These are phyloP conservation scores for Anolis carolinensis DNA, from an alignment of 2,113 vertebrate species.

Conservation along the genomic window DNA sequence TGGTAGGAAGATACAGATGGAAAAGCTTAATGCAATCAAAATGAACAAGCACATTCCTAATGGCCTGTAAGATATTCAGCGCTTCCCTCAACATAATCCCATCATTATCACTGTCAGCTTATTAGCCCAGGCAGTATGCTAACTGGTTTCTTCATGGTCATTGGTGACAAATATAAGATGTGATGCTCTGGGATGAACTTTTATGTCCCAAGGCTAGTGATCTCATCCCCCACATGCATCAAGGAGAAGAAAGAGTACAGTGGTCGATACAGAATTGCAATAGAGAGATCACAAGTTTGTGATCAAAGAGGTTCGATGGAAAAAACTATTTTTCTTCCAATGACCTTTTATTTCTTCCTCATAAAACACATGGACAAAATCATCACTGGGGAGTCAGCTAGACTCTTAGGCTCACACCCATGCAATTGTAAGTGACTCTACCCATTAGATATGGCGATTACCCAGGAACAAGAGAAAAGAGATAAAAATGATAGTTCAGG, in stretches of 20 bases:
- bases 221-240: background rate
- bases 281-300: background rate
- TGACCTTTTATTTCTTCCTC: slow-evolving; percentile 13
- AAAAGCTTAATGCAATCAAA: slow-evolving; percentile 29
- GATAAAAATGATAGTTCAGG: slow-evolving; percentile 8
- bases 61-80: slow-evolving; percentile 23
- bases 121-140: slow-evolving; percentile 25
- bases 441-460: slow-evolving; percentile 2
- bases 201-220: slow-evolving; percentile 5
- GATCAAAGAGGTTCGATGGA: background rate
- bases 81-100: slow-evolving; percentile 26
- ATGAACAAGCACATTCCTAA: slow-evolving; percentile 33
- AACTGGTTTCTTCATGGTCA: slow-evolving; percentile 13
- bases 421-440: background rate
- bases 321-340: background rate
- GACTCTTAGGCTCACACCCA: background rate
- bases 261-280: background rate
- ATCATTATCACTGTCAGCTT: slow-evolving; percentile 38
- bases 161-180: slow-evolving; percentile 27
- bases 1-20: slow-evolving; percentile 1
- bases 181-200: slow-evolving; percentile 3
- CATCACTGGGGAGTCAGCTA: background rate
- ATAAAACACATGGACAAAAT: background rate
- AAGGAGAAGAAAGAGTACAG: background rate
- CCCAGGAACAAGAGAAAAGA: slow-evolving; percentile 3